A percentile compares a stretch with the other conserved stretches of the same genome.
These are phyloP conservation scores for Eilema caniola DNA, from an alignment of 2,888 invertebrate species.

Conservation along the genomic window DNA sequence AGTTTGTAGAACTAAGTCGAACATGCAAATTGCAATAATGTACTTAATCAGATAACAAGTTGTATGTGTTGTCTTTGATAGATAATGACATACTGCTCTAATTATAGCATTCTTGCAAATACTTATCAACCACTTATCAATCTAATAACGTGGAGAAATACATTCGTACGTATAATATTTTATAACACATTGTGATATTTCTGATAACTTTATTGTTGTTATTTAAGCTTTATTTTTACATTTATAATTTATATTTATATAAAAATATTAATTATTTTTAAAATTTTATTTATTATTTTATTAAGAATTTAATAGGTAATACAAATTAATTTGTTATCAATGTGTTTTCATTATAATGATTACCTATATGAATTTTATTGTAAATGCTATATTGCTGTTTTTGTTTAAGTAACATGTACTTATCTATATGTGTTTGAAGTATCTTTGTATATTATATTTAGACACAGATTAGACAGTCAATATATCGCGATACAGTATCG, in stretches of 20 bases:
- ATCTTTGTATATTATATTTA: too few species aligned
- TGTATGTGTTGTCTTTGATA: neutral
- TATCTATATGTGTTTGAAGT: too few species aligned
- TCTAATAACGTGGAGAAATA: neutral
- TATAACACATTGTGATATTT: neutral
- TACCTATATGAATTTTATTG: too few species aligned
- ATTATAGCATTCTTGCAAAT: neutral
- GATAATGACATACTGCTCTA: neutral
- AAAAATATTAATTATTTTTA: neutral
- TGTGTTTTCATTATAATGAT: neutral
- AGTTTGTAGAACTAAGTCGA: neutral
- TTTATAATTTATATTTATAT: slow-evolving; percentile 1
- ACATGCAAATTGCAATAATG: neutral
- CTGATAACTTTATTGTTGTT: neutral
- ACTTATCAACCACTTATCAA: neutral
- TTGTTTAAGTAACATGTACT: too few species aligned
- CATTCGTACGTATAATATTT: neutral
- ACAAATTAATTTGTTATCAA: slow-evolving; percentile 14
- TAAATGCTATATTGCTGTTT: too few species aligned
- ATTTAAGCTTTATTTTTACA: slow-evolving; percentile 13
- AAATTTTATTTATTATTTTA: neutral
- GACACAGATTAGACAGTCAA: too few species aligned
- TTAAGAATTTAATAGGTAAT: neutral
- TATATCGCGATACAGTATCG: too few species aligned
- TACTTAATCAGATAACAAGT: slow-evolving; percentile 4